Evolutionary conservation across 2,797 vertebrate genomes (phyloP).

Genomic region (Naso thynnoides): DNA sequence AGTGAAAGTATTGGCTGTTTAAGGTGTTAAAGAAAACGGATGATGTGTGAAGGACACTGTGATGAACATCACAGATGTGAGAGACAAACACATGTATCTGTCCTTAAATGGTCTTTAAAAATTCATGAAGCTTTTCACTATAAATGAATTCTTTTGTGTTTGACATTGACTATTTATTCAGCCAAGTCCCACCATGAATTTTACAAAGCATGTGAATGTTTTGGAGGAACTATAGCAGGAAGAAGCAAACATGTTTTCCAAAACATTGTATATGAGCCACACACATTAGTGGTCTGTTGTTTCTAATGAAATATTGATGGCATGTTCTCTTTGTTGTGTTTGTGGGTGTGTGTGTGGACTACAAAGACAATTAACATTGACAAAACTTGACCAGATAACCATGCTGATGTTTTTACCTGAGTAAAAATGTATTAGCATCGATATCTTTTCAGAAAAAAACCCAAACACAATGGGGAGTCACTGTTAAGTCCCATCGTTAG

Average conservation of each 20-base stretch:
- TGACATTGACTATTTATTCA: conserved; percentile 24
- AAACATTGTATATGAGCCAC: background rate
- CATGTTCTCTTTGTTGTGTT: background rate
- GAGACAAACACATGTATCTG: conserved; percentile 11
- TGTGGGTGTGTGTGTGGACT: background rate
- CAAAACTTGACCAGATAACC: background rate
- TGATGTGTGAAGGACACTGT: conserved; percentile 57
- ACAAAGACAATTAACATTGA: background rate
- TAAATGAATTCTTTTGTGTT: conserved; percentile 13
- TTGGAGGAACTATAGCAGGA: background rate
- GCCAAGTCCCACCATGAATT: background rate
- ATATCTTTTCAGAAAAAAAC: conserved; percentile 3
- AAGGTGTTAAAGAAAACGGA: conserved; percentile 53
- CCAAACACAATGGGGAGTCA: conserved; percentile 7
- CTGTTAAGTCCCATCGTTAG: background rate
- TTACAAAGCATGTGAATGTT: background rate
- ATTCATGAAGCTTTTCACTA: conserved; percentile 1
- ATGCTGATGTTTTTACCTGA: conserved; percentile 1
- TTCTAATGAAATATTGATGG: background rate
- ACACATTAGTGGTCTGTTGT: background rate
- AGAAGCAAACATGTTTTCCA: background rate
- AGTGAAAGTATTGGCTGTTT: conserved; percentile 61
- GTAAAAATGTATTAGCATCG: conserved; percentile 10
- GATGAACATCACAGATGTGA: conserved; percentile 29
- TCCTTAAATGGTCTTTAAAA: conserved; percentile 23